phyloP scores from a whole-genome alignment of 2,888 invertebrate genomes.

The Ectobius pallidus region DNA sequence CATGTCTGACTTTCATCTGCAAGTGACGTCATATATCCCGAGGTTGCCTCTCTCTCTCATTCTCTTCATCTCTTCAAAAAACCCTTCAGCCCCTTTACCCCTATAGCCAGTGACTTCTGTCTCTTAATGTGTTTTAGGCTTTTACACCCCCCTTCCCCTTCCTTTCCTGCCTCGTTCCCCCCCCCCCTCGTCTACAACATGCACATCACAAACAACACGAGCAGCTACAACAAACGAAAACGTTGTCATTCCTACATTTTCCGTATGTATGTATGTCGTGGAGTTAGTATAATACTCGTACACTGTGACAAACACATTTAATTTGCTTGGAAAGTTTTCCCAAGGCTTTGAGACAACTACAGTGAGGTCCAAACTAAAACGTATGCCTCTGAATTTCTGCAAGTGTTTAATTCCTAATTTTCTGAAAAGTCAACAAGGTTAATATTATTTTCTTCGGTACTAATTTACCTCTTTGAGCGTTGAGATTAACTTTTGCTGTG shows the following conservation, averaged over 20 bases:
- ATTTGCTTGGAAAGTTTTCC: slow-evolving; percentile 27
- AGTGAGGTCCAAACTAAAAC: slow-evolving; percentile 11
- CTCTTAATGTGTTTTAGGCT: slow-evolving; percentile 31
- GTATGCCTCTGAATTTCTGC: slow-evolving; percentile 3
- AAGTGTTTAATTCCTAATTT: slow-evolving; percentile 32
- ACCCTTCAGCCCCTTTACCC: slow-evolving; percentile 1
- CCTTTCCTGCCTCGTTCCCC: background rate
- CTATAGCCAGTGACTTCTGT: slow-evolving; percentile 30
- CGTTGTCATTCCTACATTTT: slow-evolving; percentile 28
- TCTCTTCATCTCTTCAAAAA: slow-evolving; percentile 14
- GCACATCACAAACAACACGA: slow-evolving; percentile 26
- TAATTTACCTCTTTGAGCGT: background rate
- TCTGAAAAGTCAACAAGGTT: slow-evolving; percentile 1
- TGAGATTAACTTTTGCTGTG: background rate
- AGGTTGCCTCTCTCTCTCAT: background rate
- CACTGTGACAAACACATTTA: slow-evolving; percentile 32
- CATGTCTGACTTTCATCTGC: slow-evolving; percentile 37
- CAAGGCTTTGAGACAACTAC: slow-evolving; percentile 29
- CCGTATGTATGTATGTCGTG: slow-evolving; percentile 28
- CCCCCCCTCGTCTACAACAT: background rate
- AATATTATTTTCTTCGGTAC: slow-evolving; percentile 20
- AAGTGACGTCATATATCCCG: slow-evolving; percentile 15
- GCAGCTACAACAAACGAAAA: slow-evolving; percentile 24
- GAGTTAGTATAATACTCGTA: background rate
- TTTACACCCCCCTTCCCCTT: slow-evolving; percentile 17